A percentile compares a stretch with the other conserved stretches of the same genome.
Evolutionary conservation across 2,797 vertebrate species (phyloP).

Genomic region (Poecilia wingei): DNA sequence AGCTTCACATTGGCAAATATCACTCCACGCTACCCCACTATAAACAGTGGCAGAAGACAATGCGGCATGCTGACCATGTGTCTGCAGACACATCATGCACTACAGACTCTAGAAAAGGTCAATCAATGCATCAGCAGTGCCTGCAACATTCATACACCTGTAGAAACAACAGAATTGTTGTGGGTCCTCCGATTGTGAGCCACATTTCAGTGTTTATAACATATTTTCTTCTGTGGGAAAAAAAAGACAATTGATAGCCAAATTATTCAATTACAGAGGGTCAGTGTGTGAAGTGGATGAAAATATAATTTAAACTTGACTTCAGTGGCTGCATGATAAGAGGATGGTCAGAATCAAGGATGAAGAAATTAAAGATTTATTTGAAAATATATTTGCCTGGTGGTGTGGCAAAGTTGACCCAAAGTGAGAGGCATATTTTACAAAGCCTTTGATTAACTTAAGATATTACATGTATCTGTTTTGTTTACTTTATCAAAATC

Average conservation of each 20-base stretch:
- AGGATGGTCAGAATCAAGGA: neutral
- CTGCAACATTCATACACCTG: slow-evolving; percentile 37
- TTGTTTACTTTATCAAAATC: too few species aligned
- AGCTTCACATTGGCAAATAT: slow-evolving; percentile 28
- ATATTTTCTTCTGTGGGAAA: slow-evolving; percentile 4
- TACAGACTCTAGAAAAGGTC: slow-evolving; percentile 53
- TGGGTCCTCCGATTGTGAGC: slow-evolving; percentile 3
- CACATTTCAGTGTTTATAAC: neutral
- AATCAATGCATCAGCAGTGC: slow-evolving; percentile 10
- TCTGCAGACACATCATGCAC: slow-evolving; percentile 53
- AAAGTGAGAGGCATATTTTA: neutral
- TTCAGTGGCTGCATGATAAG: neutral
- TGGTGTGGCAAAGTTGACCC: neutral
- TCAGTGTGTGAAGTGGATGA: too few species aligned
- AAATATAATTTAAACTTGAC: too few species aligned
- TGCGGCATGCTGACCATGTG: slow-evolving; percentile 42
- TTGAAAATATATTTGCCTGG: neutral
- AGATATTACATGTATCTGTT: too few species aligned
- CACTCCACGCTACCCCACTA: slow-evolving; percentile 19
- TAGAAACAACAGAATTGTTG: slow-evolving; percentile 13
- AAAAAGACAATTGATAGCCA: neutral
- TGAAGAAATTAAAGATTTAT: neutral
- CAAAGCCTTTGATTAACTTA: neutral
- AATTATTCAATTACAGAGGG: neutral
- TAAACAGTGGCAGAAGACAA: slow-evolving; percentile 43